A percentile compares a stretch with the other conserved stretches of the same genome.
Conservation (phyloP, 2,797 vertebrate species). For the Rhynchotus rufescens region DNA sequence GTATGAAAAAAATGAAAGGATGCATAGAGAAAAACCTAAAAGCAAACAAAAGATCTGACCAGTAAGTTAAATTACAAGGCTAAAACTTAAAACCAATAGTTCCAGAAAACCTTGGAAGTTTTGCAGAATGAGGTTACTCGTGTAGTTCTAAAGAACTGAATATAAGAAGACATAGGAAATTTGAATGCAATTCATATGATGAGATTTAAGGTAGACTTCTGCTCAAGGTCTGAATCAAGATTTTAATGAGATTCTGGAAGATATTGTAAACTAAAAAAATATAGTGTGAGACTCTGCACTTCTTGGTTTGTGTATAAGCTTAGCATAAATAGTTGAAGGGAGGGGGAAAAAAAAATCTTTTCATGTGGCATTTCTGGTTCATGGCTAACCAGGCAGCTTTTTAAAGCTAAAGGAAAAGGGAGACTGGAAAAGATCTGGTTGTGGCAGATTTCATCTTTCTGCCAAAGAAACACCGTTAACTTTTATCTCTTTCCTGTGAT, state of each 20-base stretch:
- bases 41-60: not conserved
- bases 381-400: not conserved
- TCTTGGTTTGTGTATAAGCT: not conserved
- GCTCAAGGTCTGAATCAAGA: not conserved
- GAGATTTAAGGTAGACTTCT: not conserved
- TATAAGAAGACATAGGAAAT: not conserved
- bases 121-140: not conserved
- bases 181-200: not conserved
- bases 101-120: not conserved
- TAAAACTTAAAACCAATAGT: constrained; percentile 2
- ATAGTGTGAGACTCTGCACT: not conserved
- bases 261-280: not conserved
- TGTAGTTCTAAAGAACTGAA: not conserved
- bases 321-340: not conserved
- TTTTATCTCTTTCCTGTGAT: not conserved
- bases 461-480: not conserved
- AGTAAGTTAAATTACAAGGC: not conserved
- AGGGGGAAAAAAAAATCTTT: not conserved
- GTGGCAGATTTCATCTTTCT: constrained; percentile 5
- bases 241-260: not conserved
- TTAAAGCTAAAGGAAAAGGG: no score
- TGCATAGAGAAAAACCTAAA: not conserved
- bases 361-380: not conserved
- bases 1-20: not conserved
- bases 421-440: not conserved